Conservation (phyloP, 2,888 invertebrate genomes). For the Bellardia bayeri region DNA sequence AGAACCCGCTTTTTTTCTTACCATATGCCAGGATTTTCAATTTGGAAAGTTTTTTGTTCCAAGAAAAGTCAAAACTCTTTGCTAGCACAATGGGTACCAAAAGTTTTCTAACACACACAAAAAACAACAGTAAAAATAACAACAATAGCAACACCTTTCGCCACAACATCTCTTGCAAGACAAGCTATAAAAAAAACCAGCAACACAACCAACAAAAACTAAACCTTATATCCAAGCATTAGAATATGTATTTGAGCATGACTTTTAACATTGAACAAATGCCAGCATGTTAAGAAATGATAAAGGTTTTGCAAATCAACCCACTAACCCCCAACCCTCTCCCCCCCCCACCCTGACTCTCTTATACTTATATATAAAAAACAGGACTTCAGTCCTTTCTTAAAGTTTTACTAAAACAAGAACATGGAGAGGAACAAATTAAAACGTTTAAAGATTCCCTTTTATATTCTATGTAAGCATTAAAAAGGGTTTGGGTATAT, state of each 20-base stretch:
- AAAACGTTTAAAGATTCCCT: no score
- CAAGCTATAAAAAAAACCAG: not conserved
- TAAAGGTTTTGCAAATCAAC: no score
- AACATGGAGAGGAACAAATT: no score
- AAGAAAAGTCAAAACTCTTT: not conserved
- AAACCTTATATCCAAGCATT: not conserved
- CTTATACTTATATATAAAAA: no score
- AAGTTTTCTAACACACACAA: not conserved
- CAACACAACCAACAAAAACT: not conserved
- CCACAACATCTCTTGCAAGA: not conserved
- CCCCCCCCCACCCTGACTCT: no score
- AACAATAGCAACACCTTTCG: conserved; percentile 8
- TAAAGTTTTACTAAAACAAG: no score
- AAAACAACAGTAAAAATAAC: not conserved
- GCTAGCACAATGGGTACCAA: not conserved
- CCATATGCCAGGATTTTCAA: not conserved
- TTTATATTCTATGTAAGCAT: no score
- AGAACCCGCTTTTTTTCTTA: not conserved
- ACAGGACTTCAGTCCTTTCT: no score
- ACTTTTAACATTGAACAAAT: no score
- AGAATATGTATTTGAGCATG: no score
- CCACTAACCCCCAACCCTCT: accelerated
- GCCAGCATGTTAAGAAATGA: no score
- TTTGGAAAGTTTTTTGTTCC: not conserved
- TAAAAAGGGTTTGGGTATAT: no score